Evolutionary conservation across 2,113 vertebrate genomes (phyloP).

Genomic region (Chamaetylas fuelleborni): DNA sequence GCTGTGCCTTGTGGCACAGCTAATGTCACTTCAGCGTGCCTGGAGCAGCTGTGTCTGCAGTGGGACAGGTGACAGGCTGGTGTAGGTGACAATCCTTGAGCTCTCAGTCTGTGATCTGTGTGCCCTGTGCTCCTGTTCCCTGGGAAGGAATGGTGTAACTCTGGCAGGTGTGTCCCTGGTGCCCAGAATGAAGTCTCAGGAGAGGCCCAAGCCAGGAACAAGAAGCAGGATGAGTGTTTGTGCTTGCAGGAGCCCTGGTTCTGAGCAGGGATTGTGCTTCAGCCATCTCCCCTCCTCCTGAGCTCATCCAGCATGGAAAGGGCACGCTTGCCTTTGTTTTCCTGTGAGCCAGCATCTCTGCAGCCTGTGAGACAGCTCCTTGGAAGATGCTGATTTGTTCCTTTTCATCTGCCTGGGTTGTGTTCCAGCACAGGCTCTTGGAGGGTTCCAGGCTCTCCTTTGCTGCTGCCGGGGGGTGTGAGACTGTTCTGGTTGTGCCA

Average conservation of each 20-base stretch:
- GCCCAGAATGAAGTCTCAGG: background rate
- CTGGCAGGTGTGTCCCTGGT: background rate
- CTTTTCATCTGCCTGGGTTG: background rate
- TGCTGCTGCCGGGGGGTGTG: background rate
- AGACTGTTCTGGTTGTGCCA: background rate
- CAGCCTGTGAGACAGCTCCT: background rate
- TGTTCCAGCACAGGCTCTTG: background rate
- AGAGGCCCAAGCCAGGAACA: background rate
- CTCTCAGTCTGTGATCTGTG: background rate
- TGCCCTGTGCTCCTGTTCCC: background rate
- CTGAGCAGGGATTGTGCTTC: background rate
- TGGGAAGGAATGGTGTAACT: background rate
- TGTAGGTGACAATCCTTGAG: background rate
- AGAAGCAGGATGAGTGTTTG: background rate
- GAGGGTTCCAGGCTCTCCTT: background rate
- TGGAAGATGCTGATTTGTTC: background rate
- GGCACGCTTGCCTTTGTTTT: background rate
- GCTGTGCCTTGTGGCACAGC: background rate
- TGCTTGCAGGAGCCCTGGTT: background rate
- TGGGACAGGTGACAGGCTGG: background rate
- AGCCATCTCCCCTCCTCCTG: background rate
- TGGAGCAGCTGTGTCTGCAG: accelerated
- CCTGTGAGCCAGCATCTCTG: background rate
- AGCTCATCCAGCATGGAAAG: background rate
- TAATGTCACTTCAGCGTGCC: accelerated